Conservation (phyloP, 2,888 invertebrate genomes). For the Serripes groenlandicus region DNA sequence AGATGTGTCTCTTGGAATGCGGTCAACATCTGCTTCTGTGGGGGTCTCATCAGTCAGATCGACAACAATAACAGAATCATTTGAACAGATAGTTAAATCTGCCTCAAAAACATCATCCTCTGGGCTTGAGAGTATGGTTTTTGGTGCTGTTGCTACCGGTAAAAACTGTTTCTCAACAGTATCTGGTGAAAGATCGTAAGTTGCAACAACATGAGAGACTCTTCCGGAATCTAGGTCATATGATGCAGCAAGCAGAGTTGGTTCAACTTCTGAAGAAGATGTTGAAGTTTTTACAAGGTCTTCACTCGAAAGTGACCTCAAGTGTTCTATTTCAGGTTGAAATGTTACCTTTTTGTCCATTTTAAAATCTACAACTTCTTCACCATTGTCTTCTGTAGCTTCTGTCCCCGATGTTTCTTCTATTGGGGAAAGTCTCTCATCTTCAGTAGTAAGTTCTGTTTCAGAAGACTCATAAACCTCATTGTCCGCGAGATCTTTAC, state of each 20-base stretch:
- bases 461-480: constrained; percentile 82
- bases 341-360: constrained; percentile 80
- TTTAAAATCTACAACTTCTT: constrained; percentile 68
- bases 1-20: constrained; percentile 55
- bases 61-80: constrained; percentile 43
- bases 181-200: constrained; percentile 85
- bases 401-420: constrained; percentile 77
- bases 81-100: constrained; percentile 78
- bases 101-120: constrained; percentile 87
- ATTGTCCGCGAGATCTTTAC: constrained; percentile 78
- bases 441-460: constrained; percentile 82
- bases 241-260: constrained; percentile 95
- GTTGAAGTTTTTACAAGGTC: constrained; percentile 84
- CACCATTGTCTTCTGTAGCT: constrained; percentile 71
- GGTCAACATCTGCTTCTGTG: constrained; percentile 68
- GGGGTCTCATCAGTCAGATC: constrained; percentile 66
- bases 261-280: constrained; percentile 93
- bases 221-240: constrained; percentile 89
- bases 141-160: constrained; percentile 88
- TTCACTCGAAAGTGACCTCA: constrained; percentile 79
- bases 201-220: constrained; percentile 86
- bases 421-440: constrained; percentile 81
- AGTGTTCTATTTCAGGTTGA: constrained; percentile 76
- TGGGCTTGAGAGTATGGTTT: constrained; percentile 85
- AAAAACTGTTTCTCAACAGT: constrained; percentile 88